Conservation (phyloP, 2,888 invertebrate species). For the Elgonia sp. region DNA sequence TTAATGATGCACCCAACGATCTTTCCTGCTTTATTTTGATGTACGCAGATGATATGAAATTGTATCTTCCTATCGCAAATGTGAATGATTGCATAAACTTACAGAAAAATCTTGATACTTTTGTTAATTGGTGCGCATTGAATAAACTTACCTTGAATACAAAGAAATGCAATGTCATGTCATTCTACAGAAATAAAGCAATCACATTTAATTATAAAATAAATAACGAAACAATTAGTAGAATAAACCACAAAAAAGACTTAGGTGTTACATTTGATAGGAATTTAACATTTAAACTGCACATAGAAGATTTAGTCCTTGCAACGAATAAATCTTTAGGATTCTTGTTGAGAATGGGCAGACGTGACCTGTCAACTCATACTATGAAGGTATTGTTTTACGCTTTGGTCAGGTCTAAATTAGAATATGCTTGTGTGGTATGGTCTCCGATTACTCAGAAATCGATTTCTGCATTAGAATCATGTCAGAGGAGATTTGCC, state of each 20-base stretch:
- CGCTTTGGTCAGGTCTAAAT: conserved; percentile 6
- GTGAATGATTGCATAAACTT: neutral
- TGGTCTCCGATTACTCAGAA: conserved; percentile 1
- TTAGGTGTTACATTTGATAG: conserved; percentile 6
- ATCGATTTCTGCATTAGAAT: neutral
- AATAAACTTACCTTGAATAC: neutral
- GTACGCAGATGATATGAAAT: too few relatives aligned
- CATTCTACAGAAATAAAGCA: neutral
- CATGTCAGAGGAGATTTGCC: conserved; percentile 23
- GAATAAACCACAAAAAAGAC: conserved; percentile 12
- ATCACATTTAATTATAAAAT: neutral
- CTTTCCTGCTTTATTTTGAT: neutral
- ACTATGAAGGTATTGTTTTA: neutral
- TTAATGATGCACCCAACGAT: neutral
- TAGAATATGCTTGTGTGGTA: conserved; percentile 24
- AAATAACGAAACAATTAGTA: neutral
- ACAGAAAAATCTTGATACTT: neutral
- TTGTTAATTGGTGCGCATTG: neutral
- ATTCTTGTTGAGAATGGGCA: neutral
- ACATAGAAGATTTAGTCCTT: neutral
- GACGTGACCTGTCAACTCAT: neutral
- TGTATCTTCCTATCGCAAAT: neutral
- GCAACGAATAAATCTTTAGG: neutral
- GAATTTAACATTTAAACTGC: neutral
- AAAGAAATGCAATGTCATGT: conserved; percentile 3